Conservation (phyloP, 1,140 invertebrate species). For the Elysia chlorotica region DNA sequence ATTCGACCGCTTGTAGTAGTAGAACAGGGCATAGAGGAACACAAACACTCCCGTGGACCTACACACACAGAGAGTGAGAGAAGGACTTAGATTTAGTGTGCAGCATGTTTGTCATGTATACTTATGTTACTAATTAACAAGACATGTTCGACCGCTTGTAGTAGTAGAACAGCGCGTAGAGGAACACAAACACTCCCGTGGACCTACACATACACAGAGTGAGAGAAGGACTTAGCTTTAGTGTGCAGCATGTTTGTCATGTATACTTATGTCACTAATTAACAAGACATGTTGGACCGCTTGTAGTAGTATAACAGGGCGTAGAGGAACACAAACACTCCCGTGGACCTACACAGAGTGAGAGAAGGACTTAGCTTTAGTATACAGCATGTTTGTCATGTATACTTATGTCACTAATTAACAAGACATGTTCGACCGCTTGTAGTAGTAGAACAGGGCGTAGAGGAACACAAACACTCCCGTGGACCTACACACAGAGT, state of each 20-base stretch:
- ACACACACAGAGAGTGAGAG: too few species aligned
- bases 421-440: constrained; percentile 67
- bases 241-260: too few species aligned
- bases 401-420: too few species aligned
- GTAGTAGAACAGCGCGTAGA: constrained; percentile 67
- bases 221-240: too few species aligned
- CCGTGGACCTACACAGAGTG: constrained; percentile 64
- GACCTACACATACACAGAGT: too few species aligned
- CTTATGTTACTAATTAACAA: too few species aligned
- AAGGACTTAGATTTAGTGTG: too few species aligned
- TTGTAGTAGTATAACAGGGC: constrained; percentile 66
- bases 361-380: too few species aligned
- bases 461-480: constrained; percentile 67
- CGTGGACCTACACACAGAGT: too few species aligned
- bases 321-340: constrained; percentile 66
- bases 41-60: constrained; percentile 66
- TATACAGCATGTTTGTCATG: too few species aligned
- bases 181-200: constrained; percentile 65
- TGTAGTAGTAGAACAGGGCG: constrained; percentile 66
- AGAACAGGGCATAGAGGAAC: constrained; percentile 66
- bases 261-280: too few species aligned
- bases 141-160: constrained; percentile 67
- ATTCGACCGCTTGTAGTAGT: constrained; percentile 66
- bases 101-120: too few species aligned
- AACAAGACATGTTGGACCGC: constrained; percentile 67